Evolutionary conservation across 2,888 invertebrate species (phyloP).

Genomic region (Dicycla oo): DNA sequence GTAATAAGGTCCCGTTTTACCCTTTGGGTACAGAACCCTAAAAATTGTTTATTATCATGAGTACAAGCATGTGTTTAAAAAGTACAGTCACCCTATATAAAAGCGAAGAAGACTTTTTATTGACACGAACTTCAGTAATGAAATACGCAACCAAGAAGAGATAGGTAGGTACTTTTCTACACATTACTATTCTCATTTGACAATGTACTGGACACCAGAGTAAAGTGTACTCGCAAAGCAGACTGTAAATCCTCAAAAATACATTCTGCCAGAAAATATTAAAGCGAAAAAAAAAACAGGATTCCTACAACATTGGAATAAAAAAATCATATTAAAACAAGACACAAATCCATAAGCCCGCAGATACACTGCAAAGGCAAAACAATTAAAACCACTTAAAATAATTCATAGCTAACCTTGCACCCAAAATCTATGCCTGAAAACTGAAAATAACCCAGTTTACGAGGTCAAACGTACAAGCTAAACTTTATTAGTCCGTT

Average conservation of each 20-base stretch:
- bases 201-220: too few relatives aligned
- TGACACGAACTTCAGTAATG: too few relatives aligned
- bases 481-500: constrained; percentile 68
- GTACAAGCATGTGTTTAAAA: too few relatives aligned
- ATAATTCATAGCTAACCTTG: constrained; percentile 62
- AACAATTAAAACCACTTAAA: constrained; percentile 56
- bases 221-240: neutral
- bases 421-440: constrained; percentile 64
- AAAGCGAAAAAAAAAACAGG: neutral
- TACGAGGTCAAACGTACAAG: constrained; percentile 64
- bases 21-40: too few relatives aligned
- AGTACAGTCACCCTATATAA: too few relatives aligned
- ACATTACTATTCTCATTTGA: too few relatives aligned
- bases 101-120: too few relatives aligned
- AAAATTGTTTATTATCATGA: too few relatives aligned
- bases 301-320: neutral
- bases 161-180: too few relatives aligned
- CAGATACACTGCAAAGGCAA: constrained; percentile 34
- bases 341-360: constrained; percentile 3
- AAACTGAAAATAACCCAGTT: constrained; percentile 68
- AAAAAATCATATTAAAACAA: constrained; percentile 20
- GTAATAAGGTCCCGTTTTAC: too few relatives aligned
- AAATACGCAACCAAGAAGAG: too few relatives aligned
- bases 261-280: neutral
- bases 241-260: neutral